Evolutionary conservation across 2,888 invertebrate genomes (phyloP), one percentile per base, ranked within the genome.

Genomic region (Pegoplata infirma): DNA sequence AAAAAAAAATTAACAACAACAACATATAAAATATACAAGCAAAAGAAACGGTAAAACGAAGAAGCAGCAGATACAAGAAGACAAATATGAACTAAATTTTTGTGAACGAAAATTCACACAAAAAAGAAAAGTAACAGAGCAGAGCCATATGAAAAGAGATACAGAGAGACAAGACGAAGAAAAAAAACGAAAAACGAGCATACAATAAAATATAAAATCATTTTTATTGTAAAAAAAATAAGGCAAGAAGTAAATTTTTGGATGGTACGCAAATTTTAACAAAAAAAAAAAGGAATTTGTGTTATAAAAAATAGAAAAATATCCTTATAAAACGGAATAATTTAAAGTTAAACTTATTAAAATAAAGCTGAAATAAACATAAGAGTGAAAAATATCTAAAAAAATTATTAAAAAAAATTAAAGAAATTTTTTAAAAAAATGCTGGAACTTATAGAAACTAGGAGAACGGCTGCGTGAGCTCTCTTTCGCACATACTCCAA

Each of bases 381-480:
- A n/a, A n/a, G n/a, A n/a, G n/a, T 19, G 12, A 64, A 51, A 49
- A 55, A 25, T 36, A 67, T 51, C 23, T 58, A 66, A 59, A 40
- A 79, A 72, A 58, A 68, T 74, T 40, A 68, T 76, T 51, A 59
- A 55, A 81, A 69, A 68, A 78, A 49, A 67, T 78, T 44, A 56
- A 81, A 63, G 53, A 74, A 36, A 71, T 71, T 64, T 67, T 40
- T 21, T 82, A 82, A 85, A 88, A n/a, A 88, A 86, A 88, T 88
- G 87, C 84, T 87, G 86, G 87, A 88, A 87, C 87, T 86, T 85
- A 87, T 86, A 86, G 87, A 87, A 85, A 84, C 84, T 83, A 84
- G 83, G 84, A 86, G 86, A 86, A 87, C 86, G 87, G 86, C 87
- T 87, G 87, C 86, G 87, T 86, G 87, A 86, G 86, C 84, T 82